Percentiles rank a stretch among this genome's conserved stretches.
Conservation (phyloP, 2,797 vertebrate genomes). For the Lophotriccus pileatus region DNA sequence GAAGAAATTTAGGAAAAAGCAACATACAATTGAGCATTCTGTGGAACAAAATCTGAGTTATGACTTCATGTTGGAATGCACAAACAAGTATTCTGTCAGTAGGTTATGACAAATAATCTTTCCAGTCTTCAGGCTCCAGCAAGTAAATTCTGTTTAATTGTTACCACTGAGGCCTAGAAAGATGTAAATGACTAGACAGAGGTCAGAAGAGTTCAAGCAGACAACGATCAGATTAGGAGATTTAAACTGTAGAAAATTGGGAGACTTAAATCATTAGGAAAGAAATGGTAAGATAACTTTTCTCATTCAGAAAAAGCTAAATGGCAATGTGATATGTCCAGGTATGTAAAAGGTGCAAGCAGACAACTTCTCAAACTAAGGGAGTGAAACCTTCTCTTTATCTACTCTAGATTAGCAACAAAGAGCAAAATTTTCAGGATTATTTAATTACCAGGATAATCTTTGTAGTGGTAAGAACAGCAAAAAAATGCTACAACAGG, state of each 20-base stretch:
- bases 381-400: background rate
- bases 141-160: background rate
- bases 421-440: background rate
- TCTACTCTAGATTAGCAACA: background rate
- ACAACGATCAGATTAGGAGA: background rate
- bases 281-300: background rate
- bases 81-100: background rate
- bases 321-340: background rate
- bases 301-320: background rate
- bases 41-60: background rate
- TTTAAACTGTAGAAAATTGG: background rate
- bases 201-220: background rate
- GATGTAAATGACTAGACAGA: background rate
- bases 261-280: background rate
- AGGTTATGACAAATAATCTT: background rate
- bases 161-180: background rate
- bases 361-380: background rate
- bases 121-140: background rate
- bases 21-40: background rate
- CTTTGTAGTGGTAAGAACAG: background rate
- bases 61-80: background rate
- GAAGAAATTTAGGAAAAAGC: background rate
- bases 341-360: background rate
- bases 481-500: background rate
- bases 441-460: background rate